Base-by-base conservation (phyloP, 2,113 vertebrate species). In the Steatornis caripensis region DNA sequence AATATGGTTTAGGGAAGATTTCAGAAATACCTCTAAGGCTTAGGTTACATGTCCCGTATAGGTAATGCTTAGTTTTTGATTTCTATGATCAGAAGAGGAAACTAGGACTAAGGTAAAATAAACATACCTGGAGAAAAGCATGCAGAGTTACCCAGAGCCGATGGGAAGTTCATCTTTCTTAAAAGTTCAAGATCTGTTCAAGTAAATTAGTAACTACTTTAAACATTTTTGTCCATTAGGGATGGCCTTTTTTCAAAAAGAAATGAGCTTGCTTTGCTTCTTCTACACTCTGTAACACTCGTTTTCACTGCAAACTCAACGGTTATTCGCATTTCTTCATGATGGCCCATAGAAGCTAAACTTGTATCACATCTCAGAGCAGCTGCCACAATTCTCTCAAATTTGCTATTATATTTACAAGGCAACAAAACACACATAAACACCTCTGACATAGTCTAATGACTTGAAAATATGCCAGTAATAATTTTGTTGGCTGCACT, bases 401-500 rank as follows among this genome's bases (percentile, higher is more conserved):
- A 85, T 24, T 81, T 72, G 30, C 79, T 95, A 84, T 74, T 91
- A n/a, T 57, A 69, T 96, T 96, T 97, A 90, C 68, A 95, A 95
- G 83, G 76, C 84, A 97, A 94, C 46, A 60, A 96, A 96, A 76
- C 43, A 81, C 41, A 95, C 46, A 95, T 76, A 95, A 96, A 87
- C 34, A 71, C 94, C 36, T 77, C 81, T 90, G 83, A 57, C 76
- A 57, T 16, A 32, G 48, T 49, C 49, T 9, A 70, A n/a, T 82
- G 15, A 39, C 72, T 74, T 77, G 58, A 94, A 97, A 97, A 94
- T 95, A 83, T 24, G 32, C 58, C 37, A 81, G 69, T 46, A 86
- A 92, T 91, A 90, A 94, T 91, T 94, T 89, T 93, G 37, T 39
- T 83, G 71, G 34, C 51, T 69, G 65, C 58, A 23, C 15, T 69